Evolutionary conservation across 2,113 vertebrate genomes (phyloP), one percentile per base, ranked within the genome.

Genomic region (Poeciliopsis occidentalis): DNA sequence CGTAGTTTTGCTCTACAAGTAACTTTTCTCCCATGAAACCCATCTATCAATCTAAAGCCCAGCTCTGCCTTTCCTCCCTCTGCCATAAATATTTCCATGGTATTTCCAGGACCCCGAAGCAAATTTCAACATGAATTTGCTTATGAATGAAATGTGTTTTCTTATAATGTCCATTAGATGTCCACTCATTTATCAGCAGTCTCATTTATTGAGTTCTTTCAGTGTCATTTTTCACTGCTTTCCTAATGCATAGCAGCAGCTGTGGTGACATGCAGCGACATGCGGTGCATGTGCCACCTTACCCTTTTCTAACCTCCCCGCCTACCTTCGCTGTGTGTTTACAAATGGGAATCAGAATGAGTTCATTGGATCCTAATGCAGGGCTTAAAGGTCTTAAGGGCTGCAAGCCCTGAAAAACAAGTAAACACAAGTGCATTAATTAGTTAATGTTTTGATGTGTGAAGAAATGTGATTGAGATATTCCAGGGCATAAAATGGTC

Each of bases 121-220:
- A 60, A 47, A 65, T 78, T 54, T 17, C 62, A 57, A 27, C 68
- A 67, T n/a, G n/a, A 32, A 76, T 80, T 10, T 65, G 30, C 61
- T 73, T 64, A 61, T 73, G 34, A 37, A 69, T 37, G 37, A 17
- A 29, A 69, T 41, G 15, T 26, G 22, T 41, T 34, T 60, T 66
- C 39, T 27, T 27, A 27, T 64, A 12, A 47, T 61, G 24, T 31
- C 7, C 22, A 62, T 27, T 27, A 4, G 63, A 29, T 67, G 32
- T 34, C 39, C 30, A 8, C 7, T 63, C 15, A 17, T 63, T 63
- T 63, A 22, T 17, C 30, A 19, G 60, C 4, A 13, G n/a, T 47
- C 44, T 7, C 17, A 19, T 19, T 47, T 47, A 17, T 47, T 47
- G 44, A 47, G 44, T 1, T 47, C 44, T 17, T 47, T 47, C 44